Percentiles rank a stretch among this genome's conserved stretches.
These are phyloP conservation scores for Egretta garzetta DNA, from an alignment of 2,113 vertebrate species.

Conservation along the genomic window DNA sequence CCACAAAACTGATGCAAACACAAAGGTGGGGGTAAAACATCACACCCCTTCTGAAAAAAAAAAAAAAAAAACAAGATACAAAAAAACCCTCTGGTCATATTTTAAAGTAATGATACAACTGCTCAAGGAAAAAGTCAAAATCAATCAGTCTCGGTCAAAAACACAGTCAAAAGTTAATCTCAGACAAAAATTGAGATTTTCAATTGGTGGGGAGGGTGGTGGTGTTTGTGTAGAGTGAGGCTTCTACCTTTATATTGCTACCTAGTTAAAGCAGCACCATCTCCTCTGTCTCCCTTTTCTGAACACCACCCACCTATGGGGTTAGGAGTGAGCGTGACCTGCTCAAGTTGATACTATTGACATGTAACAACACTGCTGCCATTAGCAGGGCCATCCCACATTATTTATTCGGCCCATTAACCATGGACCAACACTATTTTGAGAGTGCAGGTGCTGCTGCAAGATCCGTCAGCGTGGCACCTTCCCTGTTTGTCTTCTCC, in stretches of 20 bases:
- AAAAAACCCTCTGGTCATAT: rapidly evolving
- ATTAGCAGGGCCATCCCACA: background rate
- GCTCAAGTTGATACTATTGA: background rate
- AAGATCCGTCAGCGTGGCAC: rapidly evolving
- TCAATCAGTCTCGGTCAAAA: background rate
- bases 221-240: background rate
- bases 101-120: background rate
- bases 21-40: background rate
- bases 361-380: background rate
- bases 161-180: background rate
- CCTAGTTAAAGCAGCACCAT: rapidly evolving
- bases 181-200: background rate
- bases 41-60: background rate
- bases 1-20: background rate
- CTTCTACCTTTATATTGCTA: background rate
- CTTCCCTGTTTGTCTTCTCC: background rate
- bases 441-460: background rate
- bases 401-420: background rate
- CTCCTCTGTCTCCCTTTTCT: background rate
- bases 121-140: background rate
- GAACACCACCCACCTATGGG: rapidly evolving
- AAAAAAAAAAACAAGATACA: background rate
- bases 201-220: background rate
- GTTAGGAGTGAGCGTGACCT: background rate
- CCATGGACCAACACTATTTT: background rate